Percentiles rank a stretch among this genome's conserved stretches.
Evolutionary conservation across 2,113 vertebrate species (phyloP).

Genomic region (Syngnathoides biaculeatus): DNA sequence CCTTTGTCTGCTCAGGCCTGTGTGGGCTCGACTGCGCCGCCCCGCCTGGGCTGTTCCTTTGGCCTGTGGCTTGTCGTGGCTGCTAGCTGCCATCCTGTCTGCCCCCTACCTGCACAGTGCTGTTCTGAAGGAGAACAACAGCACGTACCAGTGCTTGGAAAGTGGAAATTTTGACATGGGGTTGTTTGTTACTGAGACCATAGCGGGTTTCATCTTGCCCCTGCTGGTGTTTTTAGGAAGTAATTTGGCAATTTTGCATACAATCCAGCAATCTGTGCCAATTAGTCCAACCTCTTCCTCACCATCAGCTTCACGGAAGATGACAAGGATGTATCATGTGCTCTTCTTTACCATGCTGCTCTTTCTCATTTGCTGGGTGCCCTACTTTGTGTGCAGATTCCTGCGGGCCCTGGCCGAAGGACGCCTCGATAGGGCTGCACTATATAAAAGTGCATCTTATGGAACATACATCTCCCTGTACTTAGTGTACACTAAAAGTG

Average conservation of each 20-base stretch:
- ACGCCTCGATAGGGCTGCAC: accelerated
- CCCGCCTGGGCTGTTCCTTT: conserved; percentile 70
- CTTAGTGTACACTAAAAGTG: conserved; percentile 73
- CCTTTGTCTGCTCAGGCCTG: conserved; percentile 70
- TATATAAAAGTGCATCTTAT: accelerated
- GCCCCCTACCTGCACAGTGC: conserved; percentile 61
- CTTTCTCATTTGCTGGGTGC: conserved; percentile 77
- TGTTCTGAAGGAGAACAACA: accelerated
- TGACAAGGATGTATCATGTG: conserved; percentile 69
- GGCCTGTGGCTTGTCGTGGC: conserved; percentile 63
- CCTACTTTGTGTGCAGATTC: conserved; percentile 74
- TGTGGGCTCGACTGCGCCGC: conserved; percentile 69
- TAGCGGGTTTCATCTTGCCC: conserved; percentile 70
- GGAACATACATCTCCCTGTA: conserved; percentile 62
- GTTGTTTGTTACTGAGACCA: conserved; percentile 63
- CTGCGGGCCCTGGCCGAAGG: conserved; percentile 28
- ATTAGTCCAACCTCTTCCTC: conserved; percentile 26
- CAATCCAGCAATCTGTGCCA: conserved; percentile 23
- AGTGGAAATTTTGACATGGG: not conserved
- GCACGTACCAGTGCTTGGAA: conserved; percentile 40
- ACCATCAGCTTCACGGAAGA: conserved; percentile 37
- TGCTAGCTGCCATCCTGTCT: conserved; percentile 51
- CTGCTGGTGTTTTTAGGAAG: conserved; percentile 71
- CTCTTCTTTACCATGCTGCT: conserved; percentile 75
- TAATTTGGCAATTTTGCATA: conserved; percentile 66